These are phyloP conservation scores for Peromyscus polionotus DNA, from an alignment of 2,113 vertebrate species.

Conservation along the genomic window DNA sequence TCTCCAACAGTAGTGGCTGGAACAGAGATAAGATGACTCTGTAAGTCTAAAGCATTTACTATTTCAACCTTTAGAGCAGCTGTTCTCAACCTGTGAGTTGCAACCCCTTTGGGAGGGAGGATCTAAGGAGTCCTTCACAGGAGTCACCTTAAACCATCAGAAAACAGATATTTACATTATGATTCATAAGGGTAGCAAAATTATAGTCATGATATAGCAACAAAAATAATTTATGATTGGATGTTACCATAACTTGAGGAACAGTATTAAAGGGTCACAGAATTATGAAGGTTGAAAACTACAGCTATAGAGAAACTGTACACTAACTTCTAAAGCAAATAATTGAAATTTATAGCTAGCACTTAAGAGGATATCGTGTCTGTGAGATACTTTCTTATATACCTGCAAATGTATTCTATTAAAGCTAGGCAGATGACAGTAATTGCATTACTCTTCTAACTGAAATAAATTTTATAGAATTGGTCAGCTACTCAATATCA, in stretches of 20 bases:
- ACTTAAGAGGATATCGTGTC: neutral
- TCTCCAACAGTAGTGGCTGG: neutral
- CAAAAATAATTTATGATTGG: neutral
- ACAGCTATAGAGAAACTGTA: neutral
- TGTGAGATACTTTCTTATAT: neutral
- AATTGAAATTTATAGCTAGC: neutral
- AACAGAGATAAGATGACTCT: neutral
- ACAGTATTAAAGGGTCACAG: neutral
- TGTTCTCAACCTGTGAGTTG: neutral
- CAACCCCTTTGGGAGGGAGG: too few species aligned
- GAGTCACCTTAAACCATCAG: neutral
- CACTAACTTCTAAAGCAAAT: neutral
- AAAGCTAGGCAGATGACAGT: conserved; percentile 13
- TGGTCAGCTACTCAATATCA: neutral
- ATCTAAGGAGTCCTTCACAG: too few species aligned
- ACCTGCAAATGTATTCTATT: neutral
- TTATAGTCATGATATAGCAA: neutral
- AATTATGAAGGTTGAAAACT: neutral
- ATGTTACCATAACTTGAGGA: neutral
- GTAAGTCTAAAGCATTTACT: neutral
- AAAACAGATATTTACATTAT: neutral
- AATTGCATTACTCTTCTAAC: conserved; percentile 19
- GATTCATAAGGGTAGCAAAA: neutral
- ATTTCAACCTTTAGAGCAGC: neutral
- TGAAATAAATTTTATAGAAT: neutral